A percentile compares a stretch with the other conserved stretches of the same genome.
These are phyloP conservation scores for Drosophila busckii DNA, from an alignment of 1,140 invertebrate species.

Conservation along the genomic window DNA sequence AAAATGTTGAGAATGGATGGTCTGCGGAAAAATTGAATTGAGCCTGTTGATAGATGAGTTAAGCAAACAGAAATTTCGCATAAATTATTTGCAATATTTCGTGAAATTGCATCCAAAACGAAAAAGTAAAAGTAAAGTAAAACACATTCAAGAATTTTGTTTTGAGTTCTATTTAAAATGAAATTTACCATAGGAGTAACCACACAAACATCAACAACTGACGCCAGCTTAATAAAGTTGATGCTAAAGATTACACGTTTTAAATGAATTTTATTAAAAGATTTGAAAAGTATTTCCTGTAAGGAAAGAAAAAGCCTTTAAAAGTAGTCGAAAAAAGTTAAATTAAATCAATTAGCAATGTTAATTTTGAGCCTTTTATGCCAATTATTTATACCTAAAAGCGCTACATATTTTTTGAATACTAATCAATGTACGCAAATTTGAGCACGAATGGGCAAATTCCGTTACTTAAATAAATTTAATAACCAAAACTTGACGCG, in stretches of 20 bases:
- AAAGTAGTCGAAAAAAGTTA: slow-evolving; percentile 49
- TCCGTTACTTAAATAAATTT: slow-evolving; percentile 67
- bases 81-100: slow-evolving; percentile 26
- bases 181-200: slow-evolving; percentile 46
- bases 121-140: slow-evolving; percentile 23
- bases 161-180: slow-evolving; percentile 76
- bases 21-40: slow-evolving; percentile 5
- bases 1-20: neutral
- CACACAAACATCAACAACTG: neutral
- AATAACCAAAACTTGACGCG: slow-evolving; percentile 36
- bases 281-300: slow-evolving; percentile 73
- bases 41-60: slow-evolving; percentile 10
- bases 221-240: no score
- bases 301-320: slow-evolving; percentile 77
- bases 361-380: slow-evolving; percentile 51
- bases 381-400: slow-evolving; percentile 50
- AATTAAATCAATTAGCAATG: slow-evolving; percentile 19
- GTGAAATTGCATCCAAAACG: slow-evolving; percentile 30
- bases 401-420: slow-evolving; percentile 26
- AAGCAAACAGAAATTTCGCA: slow-evolving; percentile 18
- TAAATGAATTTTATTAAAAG: slow-evolving; percentile 33
- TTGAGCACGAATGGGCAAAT: slow-evolving; percentile 38
- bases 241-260: slow-evolving; percentile 16
- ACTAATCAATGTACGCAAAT: slow-evolving; percentile 14
- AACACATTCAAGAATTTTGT: slow-evolving; percentile 74